A percentile compares a stretch with the other conserved stretches of the same genome.
Conservation (phyloP, 2,888 invertebrate genomes). For the Drosophila rubida region DNA sequence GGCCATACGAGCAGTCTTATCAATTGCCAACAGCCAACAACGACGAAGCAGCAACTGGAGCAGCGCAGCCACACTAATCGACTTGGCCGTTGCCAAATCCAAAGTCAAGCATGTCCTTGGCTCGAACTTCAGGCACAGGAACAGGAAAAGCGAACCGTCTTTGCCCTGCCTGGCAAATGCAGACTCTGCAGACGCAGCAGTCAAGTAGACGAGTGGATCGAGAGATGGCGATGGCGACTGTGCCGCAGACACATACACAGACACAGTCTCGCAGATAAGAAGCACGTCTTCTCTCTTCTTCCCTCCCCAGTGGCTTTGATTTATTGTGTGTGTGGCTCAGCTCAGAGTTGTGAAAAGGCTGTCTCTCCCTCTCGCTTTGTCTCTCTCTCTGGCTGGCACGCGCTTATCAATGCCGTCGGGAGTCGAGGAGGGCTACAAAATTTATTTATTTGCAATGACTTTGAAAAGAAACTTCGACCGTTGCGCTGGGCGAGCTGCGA, state of each 20-base stretch:
- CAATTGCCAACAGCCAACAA: slow-evolving; percentile 42
- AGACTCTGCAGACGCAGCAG: slow-evolving; percentile 17
- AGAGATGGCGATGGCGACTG: slow-evolving; percentile 17
- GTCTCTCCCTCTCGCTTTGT: slow-evolving; percentile 8
- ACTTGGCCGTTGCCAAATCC: slow-evolving; percentile 48
- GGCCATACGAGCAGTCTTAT: slow-evolving; percentile 59
- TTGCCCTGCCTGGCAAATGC: slow-evolving; percentile 33
- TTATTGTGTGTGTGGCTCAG: slow-evolving; percentile 64
- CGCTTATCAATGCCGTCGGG: slow-evolving; percentile 62
- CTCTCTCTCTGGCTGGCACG: slow-evolving; percentile 41
- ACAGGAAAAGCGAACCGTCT: neutral
- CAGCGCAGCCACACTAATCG: slow-evolving; percentile 53
- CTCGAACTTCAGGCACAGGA: slow-evolving; percentile 51
- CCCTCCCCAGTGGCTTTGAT: slow-evolving; percentile 57
- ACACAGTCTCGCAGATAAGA: slow-evolving; percentile 44
- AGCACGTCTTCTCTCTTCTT: slow-evolving; percentile 12
- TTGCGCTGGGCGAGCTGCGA: slow-evolving; percentile 31
- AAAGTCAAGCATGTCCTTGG: slow-evolving; percentile 59
- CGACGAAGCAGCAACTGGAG: slow-evolving; percentile 22
- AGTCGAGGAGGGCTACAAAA: slow-evolving; percentile 44
- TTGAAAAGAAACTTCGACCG: slow-evolving; percentile 76
- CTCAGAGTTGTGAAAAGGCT: slow-evolving; percentile 69
- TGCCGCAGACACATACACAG: slow-evolving; percentile 42
- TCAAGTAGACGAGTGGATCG: slow-evolving; percentile 21
- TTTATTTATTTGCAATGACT: slow-evolving; percentile 80